Evolutionary conservation across 2,888 invertebrate species (phyloP), one percentile per base, ranked within the genome.

Genomic region (Drosophila neonasuta): DNA sequence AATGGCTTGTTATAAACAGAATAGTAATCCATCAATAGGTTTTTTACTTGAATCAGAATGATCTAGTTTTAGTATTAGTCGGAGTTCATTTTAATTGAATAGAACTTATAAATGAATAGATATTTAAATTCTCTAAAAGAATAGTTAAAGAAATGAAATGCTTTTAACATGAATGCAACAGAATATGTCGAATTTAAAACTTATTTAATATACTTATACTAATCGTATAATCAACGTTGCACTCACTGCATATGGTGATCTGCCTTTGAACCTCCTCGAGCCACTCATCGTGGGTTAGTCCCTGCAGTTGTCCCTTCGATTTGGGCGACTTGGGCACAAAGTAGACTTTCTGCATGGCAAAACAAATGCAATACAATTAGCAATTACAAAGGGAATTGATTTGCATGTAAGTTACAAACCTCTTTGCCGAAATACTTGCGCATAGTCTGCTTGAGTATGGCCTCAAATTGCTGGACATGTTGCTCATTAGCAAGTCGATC

Each of bases 401-500:
- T 34, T 17, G 2, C 3, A 7, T 3, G 1, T 24, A 5, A 24
- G 24, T 24, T 5, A 55, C 68, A 41, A 39, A 89, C 90, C 83
- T 90, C 90, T 62, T 89, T 89, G 68, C 88, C 88, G 29, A 77
- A 79, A 57, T 89, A 88, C 80, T 90, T 88, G 86, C 90, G 72
- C 86, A 93, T 88, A 15, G 90, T 91, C 44, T 92, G 93, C 71
- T 92, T 92, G 1, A 95, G 89, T 62, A 96, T 93, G 10, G 91
- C 89, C 77, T 94, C 93, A 84, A 95, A 95, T 83, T 92, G 92
- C n/a, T 91, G 89, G 62, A 93, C 93, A 69, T 96, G 95, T 24
- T 94, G 93, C 5, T 92, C 92, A 17, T 92, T 93, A 1, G 94
- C 93, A 20, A 97, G 91, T 76, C 95, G 93, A 88, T 97, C 96